Percentiles rank a stretch among this genome's conserved stretches.
phyloP scores from a whole-genome alignment of 1,140 invertebrate species.

The Lucilia cuprina region DNA sequence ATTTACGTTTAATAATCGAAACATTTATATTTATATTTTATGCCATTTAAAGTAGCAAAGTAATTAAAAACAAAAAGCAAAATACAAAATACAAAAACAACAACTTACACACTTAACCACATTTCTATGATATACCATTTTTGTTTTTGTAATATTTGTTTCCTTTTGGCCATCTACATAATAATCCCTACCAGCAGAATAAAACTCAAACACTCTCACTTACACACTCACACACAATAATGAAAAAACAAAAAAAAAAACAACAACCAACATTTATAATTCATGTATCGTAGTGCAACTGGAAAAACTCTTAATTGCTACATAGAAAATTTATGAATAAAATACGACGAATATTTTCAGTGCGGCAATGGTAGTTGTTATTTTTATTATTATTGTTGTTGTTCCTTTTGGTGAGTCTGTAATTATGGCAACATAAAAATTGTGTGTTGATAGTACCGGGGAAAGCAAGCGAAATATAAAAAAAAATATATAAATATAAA shows the following conservation, averaged over 20 bases:
- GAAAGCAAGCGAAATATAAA: neutral
- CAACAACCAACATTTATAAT: neutral
- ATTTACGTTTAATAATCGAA: too few relatives aligned
- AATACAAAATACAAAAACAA: too few relatives aligned
- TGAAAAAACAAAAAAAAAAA: neutral
- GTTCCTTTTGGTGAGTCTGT: neutral
- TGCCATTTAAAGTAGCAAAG: too few relatives aligned
- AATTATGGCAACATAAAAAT: constrained; percentile 2
- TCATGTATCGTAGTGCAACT: neutral
- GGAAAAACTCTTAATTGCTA: neutral
- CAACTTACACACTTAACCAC: too few relatives aligned
- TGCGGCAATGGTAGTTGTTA: neutral
- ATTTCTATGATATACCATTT: too few relatives aligned
- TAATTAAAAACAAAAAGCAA: too few relatives aligned
- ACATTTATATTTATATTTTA: too few relatives aligned
- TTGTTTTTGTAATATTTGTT: too few relatives aligned
- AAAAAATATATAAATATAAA: neutral
- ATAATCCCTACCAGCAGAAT: neutral
- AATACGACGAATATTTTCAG: neutral
- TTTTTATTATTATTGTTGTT: neutral
- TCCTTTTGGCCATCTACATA: too few relatives aligned
- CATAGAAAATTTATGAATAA: constrained; percentile 3
- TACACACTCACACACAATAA: neutral
- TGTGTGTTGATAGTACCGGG: neutral
- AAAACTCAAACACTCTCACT: neutral